These are phyloP conservation scores for Odocoileus hemionus DNA, from an alignment of 2,113 vertebrate genomes.

Conservation along the genomic window DNA sequence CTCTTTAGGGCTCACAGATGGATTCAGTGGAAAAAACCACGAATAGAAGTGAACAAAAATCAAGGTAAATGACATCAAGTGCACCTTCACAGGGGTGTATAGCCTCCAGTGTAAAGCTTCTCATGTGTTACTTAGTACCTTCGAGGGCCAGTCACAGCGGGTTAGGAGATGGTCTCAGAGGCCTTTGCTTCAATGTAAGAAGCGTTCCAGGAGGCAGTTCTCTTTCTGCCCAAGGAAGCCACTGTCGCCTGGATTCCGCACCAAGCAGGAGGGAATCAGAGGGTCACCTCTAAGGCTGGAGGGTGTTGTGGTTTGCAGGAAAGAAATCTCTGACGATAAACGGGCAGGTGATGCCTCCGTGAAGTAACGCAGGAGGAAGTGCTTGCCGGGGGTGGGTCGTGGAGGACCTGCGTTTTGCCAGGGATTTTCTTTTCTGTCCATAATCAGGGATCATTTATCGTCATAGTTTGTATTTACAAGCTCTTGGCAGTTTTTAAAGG, in stretches of 20 bases:
- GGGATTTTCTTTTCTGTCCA: background rate
- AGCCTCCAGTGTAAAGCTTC: rapidly evolving
- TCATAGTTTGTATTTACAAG: background rate
- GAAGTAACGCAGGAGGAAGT: rapidly evolving
- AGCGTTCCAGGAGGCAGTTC: background rate
- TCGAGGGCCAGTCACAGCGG: rapidly evolving
- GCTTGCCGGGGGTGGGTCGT: rapidly evolving
- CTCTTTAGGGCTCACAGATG: conserved; percentile 70
- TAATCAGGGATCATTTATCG: background rate
- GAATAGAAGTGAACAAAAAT: conserved; percentile 77
- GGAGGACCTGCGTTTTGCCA: background rate
- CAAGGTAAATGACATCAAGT: conserved; percentile 56
- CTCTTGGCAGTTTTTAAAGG: background rate
- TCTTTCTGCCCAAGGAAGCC: background rate
- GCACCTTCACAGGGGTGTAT: rapidly evolving
- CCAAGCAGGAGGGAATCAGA: rapidly evolving
- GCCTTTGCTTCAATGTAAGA: background rate
- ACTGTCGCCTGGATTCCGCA: rapidly evolving
- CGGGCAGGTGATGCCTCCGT: rapidly evolving
- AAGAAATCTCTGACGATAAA: rapidly evolving
- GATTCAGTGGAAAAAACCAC: conserved; percentile 69
- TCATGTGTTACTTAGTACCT: rapidly evolving
- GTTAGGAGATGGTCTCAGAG: background rate
- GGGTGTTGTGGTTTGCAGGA: background rate
- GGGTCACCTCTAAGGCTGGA: rapidly evolving